phyloP scores from a whole-genome alignment of 1,140 invertebrate species.

The Oscheius sp. region DNA sequence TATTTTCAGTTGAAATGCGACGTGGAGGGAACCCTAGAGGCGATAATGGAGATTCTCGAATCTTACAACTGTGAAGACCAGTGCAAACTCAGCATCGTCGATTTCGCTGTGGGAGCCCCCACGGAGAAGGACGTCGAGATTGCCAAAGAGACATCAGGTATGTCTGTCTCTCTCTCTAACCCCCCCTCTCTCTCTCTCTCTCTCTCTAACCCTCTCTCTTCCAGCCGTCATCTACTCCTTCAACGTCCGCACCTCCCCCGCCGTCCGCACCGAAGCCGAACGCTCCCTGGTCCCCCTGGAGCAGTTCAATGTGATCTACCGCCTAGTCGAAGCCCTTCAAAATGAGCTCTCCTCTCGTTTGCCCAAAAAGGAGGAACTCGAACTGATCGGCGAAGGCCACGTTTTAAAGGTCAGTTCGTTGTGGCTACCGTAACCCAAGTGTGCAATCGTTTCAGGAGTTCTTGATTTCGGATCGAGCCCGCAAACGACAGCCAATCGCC shows the following conservation, averaged over 20 bases:
- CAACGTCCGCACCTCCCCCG: slow-evolving; percentile 42
- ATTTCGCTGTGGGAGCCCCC: slow-evolving; percentile 83
- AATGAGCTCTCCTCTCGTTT: slow-evolving; percentile 32
- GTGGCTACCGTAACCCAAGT: neutral
- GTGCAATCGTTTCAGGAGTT: slow-evolving; percentile 42
- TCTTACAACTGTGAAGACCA: slow-evolving; percentile 76
- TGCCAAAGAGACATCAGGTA: slow-evolving; percentile 77
- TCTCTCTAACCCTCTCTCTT: slow-evolving; percentile 5
- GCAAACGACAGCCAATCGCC: slow-evolving; percentile 55
- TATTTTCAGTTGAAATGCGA: slow-evolving; percentile 66
- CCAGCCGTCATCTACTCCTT: slow-evolving; percentile 55
- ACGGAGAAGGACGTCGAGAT: slow-evolving; percentile 80
- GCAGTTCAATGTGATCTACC: slow-evolving; percentile 56
- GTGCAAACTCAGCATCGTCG: slow-evolving; percentile 79
- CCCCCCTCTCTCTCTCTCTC: neutral
- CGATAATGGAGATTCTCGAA: slow-evolving; percentile 83
- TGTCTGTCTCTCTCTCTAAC: slow-evolving; percentile 13
- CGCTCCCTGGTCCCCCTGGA: slow-evolving; percentile 45
- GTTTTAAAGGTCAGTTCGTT: slow-evolving; percentile 41
- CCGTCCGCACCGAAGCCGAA: slow-evolving; percentile 40
- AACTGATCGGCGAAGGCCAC: slow-evolving; percentile 53
- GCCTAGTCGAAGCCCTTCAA: slow-evolving; percentile 52
- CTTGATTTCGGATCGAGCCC: slow-evolving; percentile 46
- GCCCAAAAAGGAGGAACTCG: slow-evolving; percentile 36
- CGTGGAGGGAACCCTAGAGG: slow-evolving; percentile 77